Evolutionary conservation across 2,797 vertebrate genomes (phyloP), one percentile per base, ranked within the genome.

Genomic region (Chloroceryle amazona): DNA sequence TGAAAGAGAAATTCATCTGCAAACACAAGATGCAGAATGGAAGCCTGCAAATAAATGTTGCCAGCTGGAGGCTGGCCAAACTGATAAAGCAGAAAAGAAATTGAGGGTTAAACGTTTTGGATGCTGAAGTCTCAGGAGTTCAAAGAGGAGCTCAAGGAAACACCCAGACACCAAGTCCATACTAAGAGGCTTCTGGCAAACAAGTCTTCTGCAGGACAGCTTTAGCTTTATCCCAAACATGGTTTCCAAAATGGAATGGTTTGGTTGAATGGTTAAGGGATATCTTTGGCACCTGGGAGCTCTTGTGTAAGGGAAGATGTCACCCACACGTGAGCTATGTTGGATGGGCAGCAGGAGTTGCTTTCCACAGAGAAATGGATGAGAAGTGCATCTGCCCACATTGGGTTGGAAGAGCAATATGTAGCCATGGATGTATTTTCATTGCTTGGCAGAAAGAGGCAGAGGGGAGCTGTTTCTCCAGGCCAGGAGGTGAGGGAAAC

Each of bases 61-160:
- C 96, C 95, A 95, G 93, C 76, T 96, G 95, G 95, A 79, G 62
- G 63, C 47, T 25, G 47, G 74, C 88, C 93, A 95, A 96, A 96
- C 96, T 95, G 96, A 96, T 96, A 96, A 95, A 86, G 74, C 55
- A 79, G 90, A 55, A 63, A 95, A 94, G 70, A 93, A 94, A 96
- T 87, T 92, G 92, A 92, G 91, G 94, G 95, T 88, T 94, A 96
- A 95, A 84, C 66, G 66, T 89, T 94, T 90, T 90, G 91, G 86
- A 86, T 86, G 86, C 90, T 90, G 70, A 86, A 94, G 80, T 70
- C 63, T 93, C 55, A 6, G 76, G 39, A 94, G 87, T 95, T 96
- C 95, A 95, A 95, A 97, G 95, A 83, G 44, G 25, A 86, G 85
- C 83, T 91, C 88, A 73, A 73, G 86, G 86, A 88, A 95, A 94